A percentile compares a stretch with the other conserved stretches of the same genome.
Evolutionary conservation across 2,888 invertebrate genomes (phyloP).

Genomic region (Meta bourneti): DNA sequence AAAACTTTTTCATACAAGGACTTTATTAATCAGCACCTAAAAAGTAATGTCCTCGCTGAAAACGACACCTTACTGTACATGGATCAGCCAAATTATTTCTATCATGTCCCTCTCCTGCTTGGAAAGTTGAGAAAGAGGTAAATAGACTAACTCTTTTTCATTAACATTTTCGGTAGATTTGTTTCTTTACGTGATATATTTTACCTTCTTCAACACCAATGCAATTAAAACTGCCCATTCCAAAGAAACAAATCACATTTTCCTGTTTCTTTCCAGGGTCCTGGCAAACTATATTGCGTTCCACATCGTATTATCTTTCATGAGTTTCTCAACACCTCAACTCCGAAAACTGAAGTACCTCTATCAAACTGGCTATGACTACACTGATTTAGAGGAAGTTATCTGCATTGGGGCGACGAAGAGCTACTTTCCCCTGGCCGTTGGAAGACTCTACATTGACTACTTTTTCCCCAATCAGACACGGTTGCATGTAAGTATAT

Average conservation of each 20-base stretch:
- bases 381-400: not conserved
- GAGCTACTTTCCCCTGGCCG: slow-evolving; percentile 18
- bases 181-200: too few relatives aligned
- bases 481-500: slow-evolving; percentile 44
- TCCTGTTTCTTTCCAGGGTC: slow-evolving; percentile 14
- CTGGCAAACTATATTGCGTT: slow-evolving; percentile 58
- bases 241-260: not conserved
- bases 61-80: slow-evolving; percentile 14
- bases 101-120: slow-evolving; percentile 9
- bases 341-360: not conserved
- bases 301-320: slow-evolving; percentile 10
- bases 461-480: slow-evolving; percentile 33
- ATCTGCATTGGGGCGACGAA: not conserved
- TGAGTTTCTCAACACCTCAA: not conserved
- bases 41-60: slow-evolving; percentile 19
- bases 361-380: not conserved
- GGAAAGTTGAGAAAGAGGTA: slow-evolving; percentile 18
- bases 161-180: too few relatives aligned
- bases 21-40: slow-evolving; percentile 17
- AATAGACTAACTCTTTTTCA: not conserved
- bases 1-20: slow-evolving; percentile 34
- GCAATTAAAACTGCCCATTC: too few relatives aligned
- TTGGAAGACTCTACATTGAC: slow-evolving; percentile 71
- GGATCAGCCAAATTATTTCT: not conserved
- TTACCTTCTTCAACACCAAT: not conserved